phyloP scores from a whole-genome alignment of 2,888 invertebrate genomes.

The Myopa tessellatipennis region DNA sequence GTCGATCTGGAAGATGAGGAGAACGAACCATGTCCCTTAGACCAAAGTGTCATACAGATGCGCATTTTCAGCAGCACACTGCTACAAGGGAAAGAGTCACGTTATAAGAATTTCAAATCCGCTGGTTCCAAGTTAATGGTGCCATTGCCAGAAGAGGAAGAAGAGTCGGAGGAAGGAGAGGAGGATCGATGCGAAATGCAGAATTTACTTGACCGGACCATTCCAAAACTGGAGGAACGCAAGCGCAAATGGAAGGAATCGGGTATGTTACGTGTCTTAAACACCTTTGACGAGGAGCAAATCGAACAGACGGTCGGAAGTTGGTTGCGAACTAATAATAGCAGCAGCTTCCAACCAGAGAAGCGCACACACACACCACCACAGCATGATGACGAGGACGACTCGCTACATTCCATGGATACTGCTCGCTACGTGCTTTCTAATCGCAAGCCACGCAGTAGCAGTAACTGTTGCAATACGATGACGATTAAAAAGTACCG shows the following conservation, averaged over 20 bases:
- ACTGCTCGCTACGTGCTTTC: constrained; percentile 62
- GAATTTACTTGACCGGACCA: constrained; percentile 57
- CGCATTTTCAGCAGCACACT: neutral
- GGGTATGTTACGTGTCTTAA: constrained; percentile 58
- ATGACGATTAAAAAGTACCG: constrained; percentile 60
- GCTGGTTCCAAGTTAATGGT: neutral
- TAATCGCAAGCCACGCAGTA: constrained; percentile 50
- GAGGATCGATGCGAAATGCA: constrained; percentile 43
- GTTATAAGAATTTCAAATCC: neutral
- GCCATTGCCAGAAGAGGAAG: neutral
- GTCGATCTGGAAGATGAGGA: neutral
- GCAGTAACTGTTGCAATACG: constrained; percentile 33
- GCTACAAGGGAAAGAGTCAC: neutral
- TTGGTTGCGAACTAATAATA: constrained; percentile 57
- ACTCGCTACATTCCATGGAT: constrained; percentile 61
- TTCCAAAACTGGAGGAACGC: constrained; percentile 58
- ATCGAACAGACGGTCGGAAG: constrained; percentile 60
- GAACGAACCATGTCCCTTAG: neutral
- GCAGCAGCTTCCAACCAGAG: neutral
- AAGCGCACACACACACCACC: neutral
- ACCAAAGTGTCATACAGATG: constrained; percentile 14
- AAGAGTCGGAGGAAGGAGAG: constrained; percentile 33
- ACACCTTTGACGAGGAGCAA: constrained; percentile 59
- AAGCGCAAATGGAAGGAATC: constrained; percentile 59
- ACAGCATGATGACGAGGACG: constrained; percentile 37